phyloP scores from a whole-genome alignment of 1,140 invertebrate species.

The Leptoteleia sp. region DNA sequence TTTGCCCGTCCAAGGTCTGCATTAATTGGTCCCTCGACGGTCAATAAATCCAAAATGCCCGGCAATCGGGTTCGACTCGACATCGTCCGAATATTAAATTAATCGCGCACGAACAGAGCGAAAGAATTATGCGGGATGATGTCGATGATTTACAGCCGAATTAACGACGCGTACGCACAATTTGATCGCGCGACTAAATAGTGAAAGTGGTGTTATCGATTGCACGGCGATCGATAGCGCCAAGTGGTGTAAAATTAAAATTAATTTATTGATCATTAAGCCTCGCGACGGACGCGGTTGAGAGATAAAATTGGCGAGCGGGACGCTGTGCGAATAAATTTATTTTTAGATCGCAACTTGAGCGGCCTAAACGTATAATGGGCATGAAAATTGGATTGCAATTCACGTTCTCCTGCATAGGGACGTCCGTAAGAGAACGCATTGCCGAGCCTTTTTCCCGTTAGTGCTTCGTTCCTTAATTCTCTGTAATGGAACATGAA shows the following conservation, averaged over 20 bases:
- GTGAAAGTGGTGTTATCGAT: slow-evolving; percentile 44
- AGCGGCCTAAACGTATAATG: slow-evolving; percentile 7
- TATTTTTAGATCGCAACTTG: slow-evolving; percentile 16
- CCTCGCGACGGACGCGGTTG: slow-evolving; percentile 8
- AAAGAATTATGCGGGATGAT: too few species aligned
- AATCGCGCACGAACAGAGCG: too few species aligned
- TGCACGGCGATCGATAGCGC: slow-evolving; percentile 9
- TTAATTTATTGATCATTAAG: slow-evolving; percentile 35
- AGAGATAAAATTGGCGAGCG: slow-evolving; percentile 19
- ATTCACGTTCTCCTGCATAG: background rate
- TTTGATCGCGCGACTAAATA: slow-evolving; percentile 33
- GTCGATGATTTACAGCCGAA: slow-evolving; percentile 17
- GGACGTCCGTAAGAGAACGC: background rate
- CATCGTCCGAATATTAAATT: too few species aligned
- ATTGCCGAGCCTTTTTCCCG: background rate
- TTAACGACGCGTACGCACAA: slow-evolving; percentile 31
- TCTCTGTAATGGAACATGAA: background rate
- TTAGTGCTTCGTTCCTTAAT: background rate
- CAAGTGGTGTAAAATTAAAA: slow-evolving; percentile 30
- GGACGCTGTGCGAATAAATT: background rate
- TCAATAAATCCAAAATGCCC: too few species aligned
- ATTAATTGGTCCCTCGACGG: too few species aligned
- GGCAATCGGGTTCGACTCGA: too few species aligned
- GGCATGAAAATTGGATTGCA: slow-evolving; percentile 15
- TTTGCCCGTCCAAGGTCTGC: too few species aligned